Percentiles rank a stretch among this genome's conserved stretches.
These are phyloP conservation scores for Cotesia congregata DNA, from an alignment of 2,888 invertebrate genomes.

Conservation along the genomic window DNA sequence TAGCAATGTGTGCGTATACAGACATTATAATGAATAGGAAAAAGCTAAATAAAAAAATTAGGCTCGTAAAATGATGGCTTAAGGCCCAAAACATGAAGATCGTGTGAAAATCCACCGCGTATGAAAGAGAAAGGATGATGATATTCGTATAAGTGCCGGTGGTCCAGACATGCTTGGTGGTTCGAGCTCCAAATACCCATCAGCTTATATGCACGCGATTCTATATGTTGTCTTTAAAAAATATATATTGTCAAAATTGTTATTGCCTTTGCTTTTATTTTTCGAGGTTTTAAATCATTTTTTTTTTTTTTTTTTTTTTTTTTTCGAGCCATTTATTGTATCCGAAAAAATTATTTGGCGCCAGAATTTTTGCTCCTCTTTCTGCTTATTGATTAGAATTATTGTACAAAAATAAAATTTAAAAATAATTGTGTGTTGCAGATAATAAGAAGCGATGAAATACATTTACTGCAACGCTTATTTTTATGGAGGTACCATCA, in stretches of 20 bases:
- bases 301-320: too few relatives aligned
- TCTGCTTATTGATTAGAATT: too few relatives aligned
- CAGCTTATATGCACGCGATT: constrained; percentile 23
- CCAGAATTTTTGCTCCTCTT: too few relatives aligned
- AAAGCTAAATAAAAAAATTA: constrained; percentile 13
- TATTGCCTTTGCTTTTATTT: neutral
- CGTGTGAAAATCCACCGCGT: constrained; percentile 48
- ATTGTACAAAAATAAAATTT: neutral
- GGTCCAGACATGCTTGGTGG: constrained; percentile 51
- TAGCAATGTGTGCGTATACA: neutral
- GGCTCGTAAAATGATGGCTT: constrained; percentile 20
- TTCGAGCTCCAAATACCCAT: constrained; percentile 23
- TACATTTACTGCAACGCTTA: neutral
- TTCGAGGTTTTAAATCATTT: too few relatives aligned
- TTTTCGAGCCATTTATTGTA: too few relatives aligned
- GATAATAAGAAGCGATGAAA: neutral
- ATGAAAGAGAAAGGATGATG: constrained; percentile 46
- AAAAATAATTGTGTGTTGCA: neutral
- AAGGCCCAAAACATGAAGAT: constrained; percentile 35
- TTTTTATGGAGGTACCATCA: neutral
- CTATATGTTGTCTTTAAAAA: neutral
- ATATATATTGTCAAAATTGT: constrained; percentile 16
- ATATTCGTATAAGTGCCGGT: constrained; percentile 47
- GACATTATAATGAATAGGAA: neutral
- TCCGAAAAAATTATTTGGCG: too few relatives aligned